Evolutionary conservation across 2,113 vertebrate species (phyloP).

Genomic region (Leptocoma aspasia): DNA sequence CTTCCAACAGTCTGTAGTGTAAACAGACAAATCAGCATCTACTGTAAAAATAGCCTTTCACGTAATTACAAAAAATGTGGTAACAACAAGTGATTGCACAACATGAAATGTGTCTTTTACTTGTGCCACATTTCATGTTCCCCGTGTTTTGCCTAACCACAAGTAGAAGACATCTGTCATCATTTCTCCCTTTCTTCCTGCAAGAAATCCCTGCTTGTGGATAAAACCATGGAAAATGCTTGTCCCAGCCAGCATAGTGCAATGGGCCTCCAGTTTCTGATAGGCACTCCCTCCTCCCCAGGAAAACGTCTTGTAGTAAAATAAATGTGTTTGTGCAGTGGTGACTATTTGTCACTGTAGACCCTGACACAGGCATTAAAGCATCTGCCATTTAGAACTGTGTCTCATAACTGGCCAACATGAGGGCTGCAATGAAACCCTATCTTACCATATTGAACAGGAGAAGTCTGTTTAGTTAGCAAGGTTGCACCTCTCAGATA

Average conservation of each 20-base stretch:
- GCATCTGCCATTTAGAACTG: conserved; percentile 68
- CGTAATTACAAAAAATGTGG: background rate
- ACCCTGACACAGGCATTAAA: conserved; percentile 69
- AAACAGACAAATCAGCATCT: background rate
- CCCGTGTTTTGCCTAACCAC: background rate
- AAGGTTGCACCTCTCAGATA: conserved; percentile 56
- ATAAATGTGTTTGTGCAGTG: conserved; percentile 80
- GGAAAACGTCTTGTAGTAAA: conserved; percentile 53
- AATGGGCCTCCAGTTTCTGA: background rate
- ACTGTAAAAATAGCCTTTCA: background rate
- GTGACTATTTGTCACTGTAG: conserved; percentile 75
- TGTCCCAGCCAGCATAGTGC: background rate
- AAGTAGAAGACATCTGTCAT: background rate
- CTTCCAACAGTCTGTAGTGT: background rate
- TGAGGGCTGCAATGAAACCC: conserved; percentile 70
- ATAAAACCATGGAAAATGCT: conserved; percentile 1
- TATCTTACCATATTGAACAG: conserved; percentile 56
- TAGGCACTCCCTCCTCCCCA: background rate
- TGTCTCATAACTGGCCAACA: conserved; percentile 72
- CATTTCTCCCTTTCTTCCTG: background rate
- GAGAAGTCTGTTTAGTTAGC: conserved; percentile 74
- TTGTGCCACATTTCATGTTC: background rate
- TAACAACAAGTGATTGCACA: background rate
- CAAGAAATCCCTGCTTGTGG: background rate
- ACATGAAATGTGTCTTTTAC: background rate